Evolutionary conservation across 2,888 invertebrate genomes (phyloP), one percentile per base, ranked within the genome.

Genomic region (Cheilosia urbana): DNA sequence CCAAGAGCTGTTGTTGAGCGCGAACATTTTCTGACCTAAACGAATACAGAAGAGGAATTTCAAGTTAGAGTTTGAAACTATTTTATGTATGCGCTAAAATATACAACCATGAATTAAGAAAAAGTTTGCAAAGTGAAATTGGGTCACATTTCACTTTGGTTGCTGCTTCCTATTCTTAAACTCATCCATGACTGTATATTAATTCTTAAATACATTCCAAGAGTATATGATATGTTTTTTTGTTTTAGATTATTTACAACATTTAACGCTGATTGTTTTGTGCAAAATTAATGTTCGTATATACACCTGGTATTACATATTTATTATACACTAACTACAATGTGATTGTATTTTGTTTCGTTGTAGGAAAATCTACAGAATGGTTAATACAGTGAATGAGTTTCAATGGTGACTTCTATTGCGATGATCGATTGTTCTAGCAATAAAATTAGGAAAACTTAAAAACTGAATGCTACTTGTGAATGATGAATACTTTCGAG

Each of bases 11-110:
- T 90, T 96, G 96, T 92, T 96, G 96, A 91, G 95, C 96, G 87
- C 96, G 93, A 5, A 96, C 96, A 82, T 96, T 95, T 90, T 96
- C 96, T 49, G 97, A 97, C 93, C 97, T 97, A 89, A 71, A 89
- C 82, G 42, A 11, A 66, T 17, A 27, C 24, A n/a, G 57, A 42
- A 40, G 11, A 72, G 55, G 19, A 58, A 21, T 30, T 40, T 30
- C 11, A 6, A 9, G 27, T 58, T 17, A 55, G 21, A 13, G 19
- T 27, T 19, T n/a, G 17, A 5, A 4, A 21, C n/a, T 6, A 37
- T n/a, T n/a, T 11, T n/a, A n/a, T 34, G 13, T 11, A 11, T 53
- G n/a, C n/a, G 15, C 7, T 45, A 45, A 47, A 47, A 45, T 9
- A 19, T 40, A 9, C 9, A 55, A 21, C 21, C 30, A 47, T 34